Conservation (phyloP, 2,888 invertebrate species). For the Andrena minutula region DNA sequence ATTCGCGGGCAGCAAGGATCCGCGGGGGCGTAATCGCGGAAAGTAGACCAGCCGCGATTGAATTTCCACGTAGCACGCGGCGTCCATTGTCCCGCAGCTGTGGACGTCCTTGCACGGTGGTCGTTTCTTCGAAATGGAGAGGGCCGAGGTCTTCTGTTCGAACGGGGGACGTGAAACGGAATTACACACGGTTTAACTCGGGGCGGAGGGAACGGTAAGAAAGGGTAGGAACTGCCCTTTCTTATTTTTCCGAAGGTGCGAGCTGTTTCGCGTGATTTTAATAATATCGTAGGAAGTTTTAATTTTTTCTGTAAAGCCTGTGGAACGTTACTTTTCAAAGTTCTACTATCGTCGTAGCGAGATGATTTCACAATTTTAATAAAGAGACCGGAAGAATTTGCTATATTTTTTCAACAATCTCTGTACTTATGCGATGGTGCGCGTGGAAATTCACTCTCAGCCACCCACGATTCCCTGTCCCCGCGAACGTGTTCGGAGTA, state of each 20-base stretch:
- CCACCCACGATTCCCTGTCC: neutral
- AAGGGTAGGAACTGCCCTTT: neutral
- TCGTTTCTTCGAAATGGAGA: constrained; percentile 9
- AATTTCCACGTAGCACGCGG: constrained; percentile 24
- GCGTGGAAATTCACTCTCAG: neutral
- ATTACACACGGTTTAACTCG: neutral
- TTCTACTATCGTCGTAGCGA: too few species aligned
- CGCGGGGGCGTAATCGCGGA: constrained; percentile 9
- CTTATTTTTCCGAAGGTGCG: neutral
- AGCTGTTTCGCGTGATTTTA: too few species aligned
- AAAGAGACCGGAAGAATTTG: too few species aligned
- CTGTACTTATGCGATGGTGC: neutral
- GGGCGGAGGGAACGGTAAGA: neutral
- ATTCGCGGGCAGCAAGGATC: neutral
- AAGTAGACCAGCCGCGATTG: constrained; percentile 26
- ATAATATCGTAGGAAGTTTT: too few species aligned
- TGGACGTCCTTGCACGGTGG: constrained; percentile 12
- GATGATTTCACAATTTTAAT: too few species aligned
- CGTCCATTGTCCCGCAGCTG: constrained; percentile 25
- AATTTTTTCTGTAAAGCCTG: too few species aligned
- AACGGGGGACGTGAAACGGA: constrained; percentile 6
- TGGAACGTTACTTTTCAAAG: too few species aligned
- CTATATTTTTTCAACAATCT: neutral
- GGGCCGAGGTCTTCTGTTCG: neutral
- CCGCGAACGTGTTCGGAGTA: neutral